Conservation (phyloP, 2,888 invertebrate species). For the Zelleria hepariella region DNA sequence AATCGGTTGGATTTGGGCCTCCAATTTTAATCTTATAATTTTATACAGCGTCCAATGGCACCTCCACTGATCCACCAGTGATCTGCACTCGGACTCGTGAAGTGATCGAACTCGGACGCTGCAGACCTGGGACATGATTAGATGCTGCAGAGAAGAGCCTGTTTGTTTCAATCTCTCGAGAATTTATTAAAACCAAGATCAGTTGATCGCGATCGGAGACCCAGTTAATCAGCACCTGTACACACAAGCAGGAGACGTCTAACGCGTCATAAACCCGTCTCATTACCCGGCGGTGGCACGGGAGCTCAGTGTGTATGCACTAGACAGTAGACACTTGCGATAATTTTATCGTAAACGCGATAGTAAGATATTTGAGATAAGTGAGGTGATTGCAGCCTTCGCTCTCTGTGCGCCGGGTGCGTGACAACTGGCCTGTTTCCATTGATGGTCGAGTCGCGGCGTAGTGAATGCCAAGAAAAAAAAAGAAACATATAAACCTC, state of each 20-base stretch:
- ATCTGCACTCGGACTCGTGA: too few species aligned
- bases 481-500: neutral
- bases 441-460: neutral
- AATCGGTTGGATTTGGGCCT: too few species aligned
- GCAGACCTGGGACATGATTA: too few species aligned
- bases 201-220: neutral
- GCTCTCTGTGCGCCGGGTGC: neutral
- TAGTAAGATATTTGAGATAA: slow-evolving; percentile 29
- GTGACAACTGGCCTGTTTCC: neutral
- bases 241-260: neutral
- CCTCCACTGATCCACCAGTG: too few species aligned
- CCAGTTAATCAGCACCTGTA: neutral
- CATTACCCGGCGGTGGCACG: neutral
- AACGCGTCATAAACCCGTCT: neutral
- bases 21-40: too few species aligned
- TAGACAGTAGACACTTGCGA: slow-evolving; percentile 12
- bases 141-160: too few species aligned
- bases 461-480: neutral
- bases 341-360: slow-evolving; percentile 30
- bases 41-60: too few species aligned
- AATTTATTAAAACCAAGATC: neutral
- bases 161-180: too few species aligned
- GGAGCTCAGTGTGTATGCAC: slow-evolving; percentile 14
- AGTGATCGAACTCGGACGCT: too few species aligned
- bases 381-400: slow-evolving; percentile 23